Evolutionary conservation across 2,797 vertebrate species (phyloP).

Genomic region (Malurus splendens): DNA sequence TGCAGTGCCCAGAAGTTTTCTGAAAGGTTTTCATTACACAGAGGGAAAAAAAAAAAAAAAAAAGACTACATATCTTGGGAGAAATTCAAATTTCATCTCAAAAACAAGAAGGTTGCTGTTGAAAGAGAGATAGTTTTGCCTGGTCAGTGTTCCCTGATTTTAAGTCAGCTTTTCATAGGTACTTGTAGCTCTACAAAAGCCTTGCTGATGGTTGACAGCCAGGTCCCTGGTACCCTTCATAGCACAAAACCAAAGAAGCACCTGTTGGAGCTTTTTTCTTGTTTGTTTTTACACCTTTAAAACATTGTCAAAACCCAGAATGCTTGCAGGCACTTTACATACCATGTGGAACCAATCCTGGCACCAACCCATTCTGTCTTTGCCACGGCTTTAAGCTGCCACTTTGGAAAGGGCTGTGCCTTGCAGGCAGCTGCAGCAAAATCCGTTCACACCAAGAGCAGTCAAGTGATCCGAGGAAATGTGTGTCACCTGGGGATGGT

Average conservation of each 20-base stretch:
- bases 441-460: accelerated
- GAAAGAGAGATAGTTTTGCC: not conserved
- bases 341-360: not conserved
- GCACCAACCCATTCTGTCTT: not conserved
- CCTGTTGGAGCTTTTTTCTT: too few relatives aligned
- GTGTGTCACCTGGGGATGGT: accelerated
- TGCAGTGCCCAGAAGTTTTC: not conserved
- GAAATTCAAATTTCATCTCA: not conserved
- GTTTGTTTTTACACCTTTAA: not conserved
- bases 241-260: not conserved
- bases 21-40: not conserved
- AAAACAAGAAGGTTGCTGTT: accelerated
- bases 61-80: not conserved
- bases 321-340: accelerated
- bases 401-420: not conserved
- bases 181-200: not conserved
- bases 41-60: not conserved
- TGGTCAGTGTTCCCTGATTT: not conserved
- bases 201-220: not conserved
- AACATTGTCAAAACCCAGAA: not conserved
- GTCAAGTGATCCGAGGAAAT: accelerated
- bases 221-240: not conserved
- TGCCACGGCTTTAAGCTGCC: not conserved
- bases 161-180: not conserved
- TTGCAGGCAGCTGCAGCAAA: not conserved